Base-by-base conservation (phyloP, 2,113 vertebrate genomes). In the Oreochromis niloticus region DNA sequence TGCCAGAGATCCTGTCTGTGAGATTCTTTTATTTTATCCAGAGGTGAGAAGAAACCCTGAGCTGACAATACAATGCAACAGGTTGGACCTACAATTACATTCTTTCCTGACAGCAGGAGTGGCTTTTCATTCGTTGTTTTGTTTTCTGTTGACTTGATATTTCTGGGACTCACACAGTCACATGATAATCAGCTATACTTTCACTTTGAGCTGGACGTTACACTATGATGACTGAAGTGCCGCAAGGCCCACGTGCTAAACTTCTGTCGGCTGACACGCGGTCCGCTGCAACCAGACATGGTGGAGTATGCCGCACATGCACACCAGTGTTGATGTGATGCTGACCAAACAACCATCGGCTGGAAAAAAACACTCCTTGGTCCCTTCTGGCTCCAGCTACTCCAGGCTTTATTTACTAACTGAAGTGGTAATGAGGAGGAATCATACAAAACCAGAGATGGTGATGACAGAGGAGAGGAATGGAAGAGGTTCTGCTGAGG, bases 381-480 rank as follows among this genome's bases (percentile, higher is more conserved):
- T 50, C 59, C 30, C 57, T 50, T 82, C 71, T 86, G 22, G 50
- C 46, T 87, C 71, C 27, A 80, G 80, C 24, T 55, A 50, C 90
- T 88, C 59, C 1, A 19, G 52, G 68, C 43, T 92, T 89, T 87
- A 90, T 91, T 93, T 90, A 89, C 81, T 39, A 82, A 90, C 84
- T 82, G 56, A 78, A 79, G 87, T 87, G 83, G 83, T 86, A 87
- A 93, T 85, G 83, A 91, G 84, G 78, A 89, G 87, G 91, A 94
- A 90, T 92, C 80, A 59, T 78, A 81, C 41, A 85, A 83, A 93
- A 88, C 83, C 87, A 89, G 91, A 89, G 55, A 81, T 84, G 83
- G 90, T 91, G 91, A 88, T 87, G 92, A 95, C 30, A 8, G 91
- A 92, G 54, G 81, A 3, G 36, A 59, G 61, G 85, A 85, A 79